Base-by-base conservation (phyloP, 2,888 invertebrate species). In the Chouioia cunea region DNA sequence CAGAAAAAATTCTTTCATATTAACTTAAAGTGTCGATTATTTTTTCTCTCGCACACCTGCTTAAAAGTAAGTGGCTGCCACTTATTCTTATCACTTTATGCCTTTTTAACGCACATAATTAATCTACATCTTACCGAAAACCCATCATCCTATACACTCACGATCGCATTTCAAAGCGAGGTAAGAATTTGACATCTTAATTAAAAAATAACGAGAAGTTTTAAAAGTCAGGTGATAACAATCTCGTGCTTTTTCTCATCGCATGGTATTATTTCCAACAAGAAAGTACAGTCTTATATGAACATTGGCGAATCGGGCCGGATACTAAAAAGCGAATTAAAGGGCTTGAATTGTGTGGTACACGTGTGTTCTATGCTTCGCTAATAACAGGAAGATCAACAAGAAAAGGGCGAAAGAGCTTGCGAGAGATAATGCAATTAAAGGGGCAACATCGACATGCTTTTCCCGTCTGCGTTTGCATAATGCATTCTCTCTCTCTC, bases 171-270 rank as follows among this genome's bases (percentile, higher is more conserved):
- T 53, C 59, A 50, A 71, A 50, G 53, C 18, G 58, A 43, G 20
- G 18, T 18, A 57, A 50, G 50, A 65, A 58, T 70, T 70, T 27
- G 70, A 73, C 73, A 56, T 66, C 73, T 73, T 63, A 70, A 73
- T 73, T 73, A 73, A 70, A 58, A 6, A 36, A 36, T 6, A 4
- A 36, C 12, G 6, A 56, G 46, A 68, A 68, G 57, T 18, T 22
- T 59, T 27, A 16, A 20, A 44, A 22, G n/a, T 36, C 6, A 6
- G 10, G 36, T 6, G 67, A 71, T 71, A 71, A 58, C 16, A 16
- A 67, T 63, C 65, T 52, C 36, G 10, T 14, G 22, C 20, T 10
- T 53, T 52, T 52, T 59, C 8, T 50, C 48, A n/a, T n/a, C n/a
- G n/a, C n/a, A n/a, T n/a, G n/a, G 65, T 15, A 23, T 14, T 12